Conservation (phyloP, 2,797 vertebrate species). For the Parambassis ranga region DNA sequence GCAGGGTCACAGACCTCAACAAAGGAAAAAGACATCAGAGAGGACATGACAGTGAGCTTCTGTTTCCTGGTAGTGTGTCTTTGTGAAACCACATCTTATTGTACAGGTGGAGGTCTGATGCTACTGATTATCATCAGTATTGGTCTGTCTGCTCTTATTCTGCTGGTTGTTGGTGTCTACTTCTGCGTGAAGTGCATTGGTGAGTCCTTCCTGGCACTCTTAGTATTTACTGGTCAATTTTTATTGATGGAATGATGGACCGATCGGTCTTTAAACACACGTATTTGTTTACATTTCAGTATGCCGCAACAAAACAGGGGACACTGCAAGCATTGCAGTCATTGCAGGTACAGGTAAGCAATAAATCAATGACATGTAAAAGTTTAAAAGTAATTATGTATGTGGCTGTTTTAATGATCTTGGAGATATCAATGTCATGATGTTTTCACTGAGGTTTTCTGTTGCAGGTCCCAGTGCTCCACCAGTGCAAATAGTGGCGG, state of each 20-base stretch:
- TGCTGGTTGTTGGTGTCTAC: conserved; percentile 8
- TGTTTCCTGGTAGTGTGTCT: conserved; percentile 40
- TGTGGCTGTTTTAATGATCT: no score
- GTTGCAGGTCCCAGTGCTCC: no score
- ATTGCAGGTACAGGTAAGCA: not conserved
- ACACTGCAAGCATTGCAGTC: not conserved
- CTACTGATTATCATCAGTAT: conserved; percentile 4
- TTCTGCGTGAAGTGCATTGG: not conserved
- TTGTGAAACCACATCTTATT: conserved; percentile 26
- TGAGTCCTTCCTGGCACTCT: conserved; percentile 12
- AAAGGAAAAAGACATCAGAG: not conserved
- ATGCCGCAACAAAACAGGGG: not conserved
- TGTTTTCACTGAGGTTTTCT: no score
- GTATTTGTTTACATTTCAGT: conserved; percentile 24
- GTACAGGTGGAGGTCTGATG: not conserved
- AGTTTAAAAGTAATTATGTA: no score
- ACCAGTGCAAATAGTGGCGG: no score
- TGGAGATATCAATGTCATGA: no score
- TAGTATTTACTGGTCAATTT: not conserved
- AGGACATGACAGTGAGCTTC: not conserved
- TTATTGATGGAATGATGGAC: not conserved
- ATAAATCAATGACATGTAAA: no score
- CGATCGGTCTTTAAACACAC: not conserved
- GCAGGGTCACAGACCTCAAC: not conserved
- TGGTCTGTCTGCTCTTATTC: not conserved